These are phyloP conservation scores for Cactoblastis cactorum DNA, from an alignment of 2,888 invertebrate genomes.

Conservation along the genomic window DNA sequence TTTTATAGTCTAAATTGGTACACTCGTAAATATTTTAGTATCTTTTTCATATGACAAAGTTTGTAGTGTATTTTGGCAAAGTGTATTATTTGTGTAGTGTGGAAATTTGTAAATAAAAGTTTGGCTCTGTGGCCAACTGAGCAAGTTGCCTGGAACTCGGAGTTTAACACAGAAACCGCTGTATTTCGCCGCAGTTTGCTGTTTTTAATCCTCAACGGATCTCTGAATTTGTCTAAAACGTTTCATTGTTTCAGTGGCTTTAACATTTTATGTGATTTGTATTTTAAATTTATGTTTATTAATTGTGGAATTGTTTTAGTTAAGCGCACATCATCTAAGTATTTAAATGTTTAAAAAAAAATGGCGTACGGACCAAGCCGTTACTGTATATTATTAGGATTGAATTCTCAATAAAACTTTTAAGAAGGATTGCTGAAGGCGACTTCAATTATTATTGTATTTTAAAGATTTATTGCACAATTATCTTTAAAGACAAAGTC, in stretches of 20 bases:
- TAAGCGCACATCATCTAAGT: no score
- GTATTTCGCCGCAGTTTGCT: background rate
- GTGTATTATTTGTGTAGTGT: background rate
- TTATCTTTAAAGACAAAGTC: background rate
- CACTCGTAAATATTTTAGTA: no score
- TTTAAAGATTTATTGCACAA: background rate
- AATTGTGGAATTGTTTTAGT: background rate
- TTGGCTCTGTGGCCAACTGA: conserved; percentile 3
- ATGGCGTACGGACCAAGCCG: no score
- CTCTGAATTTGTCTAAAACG: background rate
- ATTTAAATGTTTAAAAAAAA: no score
- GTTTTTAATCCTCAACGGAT: background rate
- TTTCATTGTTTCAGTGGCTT: background rate
- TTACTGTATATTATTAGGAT: background rate
- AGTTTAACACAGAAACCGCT: background rate
- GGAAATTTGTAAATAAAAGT: conserved; percentile 1
- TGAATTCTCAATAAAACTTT: background rate
- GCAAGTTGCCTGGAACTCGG: background rate
- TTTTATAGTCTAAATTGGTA: background rate
- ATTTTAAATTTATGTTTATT: background rate
- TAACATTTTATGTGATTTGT: background rate
- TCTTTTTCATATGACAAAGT: no score
- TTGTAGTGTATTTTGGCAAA: no score
- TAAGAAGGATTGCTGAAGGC: background rate
- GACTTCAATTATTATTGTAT: background rate